Evolutionary conservation across 2,888 invertebrate genomes (phyloP).

Genomic region (Chrysina gloriosa): DNA sequence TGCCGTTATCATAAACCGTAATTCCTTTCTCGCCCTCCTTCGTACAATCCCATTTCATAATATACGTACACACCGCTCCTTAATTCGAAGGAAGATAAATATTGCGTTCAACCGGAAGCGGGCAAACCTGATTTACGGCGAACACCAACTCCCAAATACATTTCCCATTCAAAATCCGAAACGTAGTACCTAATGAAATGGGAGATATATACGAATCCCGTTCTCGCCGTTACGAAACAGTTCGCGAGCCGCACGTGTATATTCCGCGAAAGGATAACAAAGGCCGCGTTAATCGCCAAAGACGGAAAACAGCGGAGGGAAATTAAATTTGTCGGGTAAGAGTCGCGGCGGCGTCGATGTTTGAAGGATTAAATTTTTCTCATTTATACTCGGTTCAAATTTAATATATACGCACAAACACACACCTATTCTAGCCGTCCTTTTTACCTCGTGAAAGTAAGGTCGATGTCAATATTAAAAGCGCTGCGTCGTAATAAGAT

Average conservation of each 20-base stretch:
- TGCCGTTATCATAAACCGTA: too few relatives aligned
- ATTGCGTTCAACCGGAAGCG: too few relatives aligned
- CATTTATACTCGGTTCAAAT: background rate
- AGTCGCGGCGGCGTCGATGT: background rate
- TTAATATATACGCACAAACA: background rate
- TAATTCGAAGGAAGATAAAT: too few relatives aligned
- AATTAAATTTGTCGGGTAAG: conserved; percentile 1
- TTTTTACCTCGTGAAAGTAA: background rate
- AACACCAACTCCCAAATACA: too few relatives aligned
- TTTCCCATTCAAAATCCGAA: too few relatives aligned
- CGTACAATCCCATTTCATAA: too few relatives aligned
- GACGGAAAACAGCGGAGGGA: conserved; percentile 5
- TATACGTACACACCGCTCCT: too few relatives aligned
- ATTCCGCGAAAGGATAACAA: conserved; percentile 17
- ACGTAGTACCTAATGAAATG: too few relatives aligned
- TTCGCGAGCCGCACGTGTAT: too few relatives aligned
- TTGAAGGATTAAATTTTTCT: conserved; percentile 20
- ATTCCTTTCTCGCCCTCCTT: too few relatives aligned
- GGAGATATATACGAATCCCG: background rate
- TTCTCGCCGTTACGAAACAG: background rate
- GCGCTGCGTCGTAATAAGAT: background rate
- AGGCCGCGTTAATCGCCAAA: conserved; percentile 7
- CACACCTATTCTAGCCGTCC: background rate
- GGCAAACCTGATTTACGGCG: too few relatives aligned
- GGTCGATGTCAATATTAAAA: background rate